Evolutionary conservation across 2,888 invertebrate genomes (phyloP), one percentile per base, ranked within the genome.

Genomic region (Eucera pruinosa): DNA sequence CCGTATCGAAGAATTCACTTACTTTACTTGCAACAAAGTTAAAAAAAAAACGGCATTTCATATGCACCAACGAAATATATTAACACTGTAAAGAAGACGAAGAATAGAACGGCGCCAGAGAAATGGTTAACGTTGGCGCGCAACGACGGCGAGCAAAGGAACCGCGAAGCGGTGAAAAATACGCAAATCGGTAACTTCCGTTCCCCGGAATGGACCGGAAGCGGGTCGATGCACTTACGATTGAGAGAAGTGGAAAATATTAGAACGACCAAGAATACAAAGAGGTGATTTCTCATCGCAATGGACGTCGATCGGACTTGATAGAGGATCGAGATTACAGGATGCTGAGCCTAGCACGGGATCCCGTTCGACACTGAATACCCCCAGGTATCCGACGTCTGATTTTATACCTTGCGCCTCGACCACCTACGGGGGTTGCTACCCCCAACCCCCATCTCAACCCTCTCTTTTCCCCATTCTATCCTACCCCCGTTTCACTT

Each of bases 351-450:
- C 30, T 50, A 71, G 69, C 25, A 62, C 75, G 60, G 77, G 87
- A 85, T 81, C 81, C 70, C 75, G 78, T 74, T 7, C 75, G 81
- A 75, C 75, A 90, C 89, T 90, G 90, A 82, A 83, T 86, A 69
- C 78, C 81, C 69, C 75, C 80, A 79, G 83, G 83, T 87, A 84
- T 70, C 76, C 77, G 81, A 62, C 86, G 82, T 81, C 81, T 72
- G 82, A 85, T 89, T 90, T 89, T 90, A 90, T 90, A 90, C 89
- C 88, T 85, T 75, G 82, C 78, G 72, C 86, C 74, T 50, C 73
- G 61, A 36, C 67, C 69, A 30, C 39, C 60, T 48, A 62, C 57
- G 69, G 74, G 61, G 70, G 47, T 54, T 61, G 57, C 71, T 55
- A 57, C 55, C 65, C 69, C 69, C 30, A 33, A 58, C 57, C 43